Evolutionary conservation across 1,140 invertebrate species (phyloP), one percentile per base, ranked within the genome.

Genomic region (Adoxophyes honmai): DNA sequence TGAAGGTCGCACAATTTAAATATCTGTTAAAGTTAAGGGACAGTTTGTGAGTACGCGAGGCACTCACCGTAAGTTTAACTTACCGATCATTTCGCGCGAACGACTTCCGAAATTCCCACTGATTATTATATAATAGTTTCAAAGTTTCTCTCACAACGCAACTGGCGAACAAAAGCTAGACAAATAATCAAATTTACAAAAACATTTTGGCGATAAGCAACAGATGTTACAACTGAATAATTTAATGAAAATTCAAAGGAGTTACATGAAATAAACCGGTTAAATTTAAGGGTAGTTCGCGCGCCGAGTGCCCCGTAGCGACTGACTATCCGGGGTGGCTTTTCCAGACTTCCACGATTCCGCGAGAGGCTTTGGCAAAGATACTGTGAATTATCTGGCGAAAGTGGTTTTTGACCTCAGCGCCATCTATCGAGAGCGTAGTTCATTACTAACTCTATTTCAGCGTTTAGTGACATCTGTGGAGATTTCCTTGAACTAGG

Each of bases 281-380:
- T 28, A 21, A 48, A 48, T 48, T 13, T 16, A 16, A 68, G 66
- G 62, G 68, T 64, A 77, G 75, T 76, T 72, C 66, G 62, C 81
- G 56, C 75, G 58, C 35, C 62, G 77, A 75, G 70, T 62, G 71
- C 78, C 76, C 76, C 79, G 78, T 76, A 73, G 68, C 79, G 76
- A 87, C 84, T 87, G 82, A 79, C 66, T 69, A 68, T 73, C 78
- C 75, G 71, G 76, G 78, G 72, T 75, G 65, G 72, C 66, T 81
- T 81, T 83, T 75, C 69, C 73, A 68, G 64, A 72, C 63, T 73
- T 72, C 60, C 11, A 37, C 16, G 35, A 35, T 37, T 37, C 42
- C 28, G 34, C 21, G 52, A 55, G 34, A 21, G 42, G 33, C 14
- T 21, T 56, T 39, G 11, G 34, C 34, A 57, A 21, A 38, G 34